Percentiles rank a stretch among this genome's conserved stretches.
These are phyloP conservation scores for Poeciliopsis turneri DNA, from an alignment of 2,797 vertebrate genomes.

Conservation along the genomic window DNA sequence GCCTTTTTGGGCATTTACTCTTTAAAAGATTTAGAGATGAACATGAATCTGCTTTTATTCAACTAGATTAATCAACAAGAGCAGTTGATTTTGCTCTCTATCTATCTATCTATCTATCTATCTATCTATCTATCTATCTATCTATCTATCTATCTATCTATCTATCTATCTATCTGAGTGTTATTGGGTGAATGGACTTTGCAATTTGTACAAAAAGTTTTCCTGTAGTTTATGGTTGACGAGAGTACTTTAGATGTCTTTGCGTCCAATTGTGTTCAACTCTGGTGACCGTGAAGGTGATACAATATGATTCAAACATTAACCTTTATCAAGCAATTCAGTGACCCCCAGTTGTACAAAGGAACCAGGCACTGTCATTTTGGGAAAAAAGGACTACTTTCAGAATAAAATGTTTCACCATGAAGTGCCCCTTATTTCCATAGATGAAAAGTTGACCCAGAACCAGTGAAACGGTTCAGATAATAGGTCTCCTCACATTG, in stretches of 20 bases:
- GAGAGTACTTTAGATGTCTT: neutral
- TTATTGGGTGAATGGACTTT: neutral
- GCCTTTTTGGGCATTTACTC: neutral
- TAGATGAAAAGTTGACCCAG: neutral
- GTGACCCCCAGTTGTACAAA: neutral
- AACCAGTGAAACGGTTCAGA: neutral
- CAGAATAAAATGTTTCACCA: neutral
- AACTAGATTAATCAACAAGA: neutral
- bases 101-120: too few species aligned
- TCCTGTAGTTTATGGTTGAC: neutral
- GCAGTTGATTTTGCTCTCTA: too few species aligned
- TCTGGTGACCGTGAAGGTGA: constrained; percentile 7
- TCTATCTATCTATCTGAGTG: too few species aligned
- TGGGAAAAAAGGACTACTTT: neutral
- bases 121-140: too few species aligned
- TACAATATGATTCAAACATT: neutral
- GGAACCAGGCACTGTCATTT: neutral
- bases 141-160: too few species aligned
- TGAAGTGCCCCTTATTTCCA: neutral
- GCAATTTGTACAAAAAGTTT: neutral
- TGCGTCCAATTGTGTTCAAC: neutral
- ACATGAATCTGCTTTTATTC: neutral
- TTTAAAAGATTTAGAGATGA: neutral
- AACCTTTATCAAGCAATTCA: neutral
- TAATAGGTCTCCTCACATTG: neutral